Percentiles rank a stretch among this genome's conserved stretches.
phyloP scores from a whole-genome alignment of 2,888 invertebrate species.

The Eilema caniola region DNA sequence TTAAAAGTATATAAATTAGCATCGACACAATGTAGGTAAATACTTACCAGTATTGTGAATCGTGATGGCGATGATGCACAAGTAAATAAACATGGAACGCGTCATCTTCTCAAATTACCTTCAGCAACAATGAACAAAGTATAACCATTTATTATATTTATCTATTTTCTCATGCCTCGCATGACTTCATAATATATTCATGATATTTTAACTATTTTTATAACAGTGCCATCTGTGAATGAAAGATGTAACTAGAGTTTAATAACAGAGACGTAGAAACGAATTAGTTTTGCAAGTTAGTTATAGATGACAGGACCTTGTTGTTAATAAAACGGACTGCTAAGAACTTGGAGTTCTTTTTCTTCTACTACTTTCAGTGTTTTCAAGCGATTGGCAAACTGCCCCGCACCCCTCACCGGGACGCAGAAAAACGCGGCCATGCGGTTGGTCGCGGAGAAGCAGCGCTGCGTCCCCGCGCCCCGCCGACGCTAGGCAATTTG shows the following conservation, averaged over 20 bases:
- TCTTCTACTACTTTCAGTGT: too few relatives aligned
- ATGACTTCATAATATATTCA: neutral
- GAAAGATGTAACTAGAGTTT: neutral
- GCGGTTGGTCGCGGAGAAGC: too few relatives aligned
- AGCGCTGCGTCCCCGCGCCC: too few relatives aligned
- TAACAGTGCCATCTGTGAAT: conserved; percentile 7
- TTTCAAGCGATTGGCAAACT: too few relatives aligned
- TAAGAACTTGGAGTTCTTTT: too few relatives aligned
- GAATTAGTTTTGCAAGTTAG: neutral
- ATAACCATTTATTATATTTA: neutral
- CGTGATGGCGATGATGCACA: conserved; percentile 31
- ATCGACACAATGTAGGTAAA: too few relatives aligned
- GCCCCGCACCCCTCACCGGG: too few relatives aligned
- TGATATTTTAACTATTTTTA: neutral
- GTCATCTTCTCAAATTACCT: conserved; percentile 42
- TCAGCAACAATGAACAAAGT: conserved; percentile 21
- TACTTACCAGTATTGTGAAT: conserved; percentile 35
- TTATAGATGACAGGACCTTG: neutral
- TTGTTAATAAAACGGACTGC: neutral
- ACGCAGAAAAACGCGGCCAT: too few relatives aligned
- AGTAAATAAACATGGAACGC: conserved; percentile 31
- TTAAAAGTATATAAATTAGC: neutral
- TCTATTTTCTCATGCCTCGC: neutral
- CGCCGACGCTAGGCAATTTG: too few relatives aligned
- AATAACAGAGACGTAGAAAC: neutral